A percentile compares a stretch with the other conserved stretches of the same genome.
These are phyloP conservation scores for Oreochromis tanganicae DNA, from an alignment of 2,113 vertebrate species.

Conservation along the genomic window DNA sequence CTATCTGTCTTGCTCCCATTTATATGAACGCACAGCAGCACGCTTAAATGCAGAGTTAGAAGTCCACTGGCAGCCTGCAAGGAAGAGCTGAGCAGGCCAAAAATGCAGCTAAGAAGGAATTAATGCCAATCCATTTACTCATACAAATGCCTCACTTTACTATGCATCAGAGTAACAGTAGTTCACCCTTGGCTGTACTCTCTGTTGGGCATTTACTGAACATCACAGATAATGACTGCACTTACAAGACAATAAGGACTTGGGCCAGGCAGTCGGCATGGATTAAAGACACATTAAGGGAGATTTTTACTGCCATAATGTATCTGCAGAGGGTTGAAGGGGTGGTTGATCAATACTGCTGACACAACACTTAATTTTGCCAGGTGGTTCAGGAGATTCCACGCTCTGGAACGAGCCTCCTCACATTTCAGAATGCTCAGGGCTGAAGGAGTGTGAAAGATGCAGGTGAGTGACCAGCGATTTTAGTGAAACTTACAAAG, in stretches of 20 bases:
- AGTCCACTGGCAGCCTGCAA: neutral
- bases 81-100: neutral
- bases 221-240: conserved; percentile 47
- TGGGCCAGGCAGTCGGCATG: neutral
- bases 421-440: neutral
- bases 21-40: neutral
- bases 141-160: conserved; percentile 23
- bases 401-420: neutral
- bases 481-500: neutral
- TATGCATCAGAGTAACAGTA: conserved; percentile 19
- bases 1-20: neutral
- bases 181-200: conserved; percentile 38
- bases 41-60: neutral
- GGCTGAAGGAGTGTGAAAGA: neutral
- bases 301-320: conserved; percentile 44
- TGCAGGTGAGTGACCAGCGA: neutral
- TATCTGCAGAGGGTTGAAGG: conserved; percentile 30
- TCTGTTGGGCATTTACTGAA: conserved; percentile 36
- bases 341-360: conserved; percentile 49
- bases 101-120: neutral
- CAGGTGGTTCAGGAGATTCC: conserved; percentile 29
- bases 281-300: conserved; percentile 55
- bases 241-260: conserved; percentile 50
- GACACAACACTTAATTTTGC: conserved; percentile 29
- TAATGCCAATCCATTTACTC: neutral